phyloP scores from a whole-genome alignment of 2,113 vertebrate species.

The Passer montanus region DNA sequence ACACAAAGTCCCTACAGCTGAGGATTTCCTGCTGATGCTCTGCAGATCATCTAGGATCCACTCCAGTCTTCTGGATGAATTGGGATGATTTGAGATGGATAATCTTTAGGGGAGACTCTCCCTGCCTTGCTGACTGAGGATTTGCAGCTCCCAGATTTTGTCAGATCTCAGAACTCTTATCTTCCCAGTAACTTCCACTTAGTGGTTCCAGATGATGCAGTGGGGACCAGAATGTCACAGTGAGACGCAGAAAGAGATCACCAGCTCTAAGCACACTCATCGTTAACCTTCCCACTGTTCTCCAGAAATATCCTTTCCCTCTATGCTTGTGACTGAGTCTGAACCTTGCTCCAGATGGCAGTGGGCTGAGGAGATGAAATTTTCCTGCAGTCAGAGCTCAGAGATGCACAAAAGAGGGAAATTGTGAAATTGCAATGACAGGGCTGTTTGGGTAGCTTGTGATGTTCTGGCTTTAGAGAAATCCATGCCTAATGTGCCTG shows the following conservation, averaged over 20 bases:
- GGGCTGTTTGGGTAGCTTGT: slow-evolving; percentile 48
- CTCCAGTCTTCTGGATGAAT: neutral
- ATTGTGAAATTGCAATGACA: slow-evolving; percentile 67
- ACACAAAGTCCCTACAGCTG: neutral
- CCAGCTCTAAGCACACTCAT: neutral
- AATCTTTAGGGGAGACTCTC: neutral
- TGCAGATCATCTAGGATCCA: neutral
- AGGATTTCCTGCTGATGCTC: neutral
- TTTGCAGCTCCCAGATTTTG: neutral
- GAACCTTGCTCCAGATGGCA: slow-evolving; percentile 67
- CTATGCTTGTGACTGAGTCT: slow-evolving; percentile 34
- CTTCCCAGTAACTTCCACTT: neutral
- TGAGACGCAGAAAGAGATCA: neutral
- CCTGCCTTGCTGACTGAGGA: neutral
- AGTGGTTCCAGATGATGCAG: neutral
- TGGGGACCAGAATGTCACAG: neutral
- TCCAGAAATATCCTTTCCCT: slow-evolving; percentile 44
- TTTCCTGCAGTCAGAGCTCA: slow-evolving; percentile 40
- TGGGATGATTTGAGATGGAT: neutral
- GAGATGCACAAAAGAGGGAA: slow-evolving; percentile 46
- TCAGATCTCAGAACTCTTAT: neutral
- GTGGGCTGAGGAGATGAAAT: slow-evolving; percentile 56
- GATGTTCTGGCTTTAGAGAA: slow-evolving; percentile 57
- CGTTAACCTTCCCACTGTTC: slow-evolving; percentile 33
- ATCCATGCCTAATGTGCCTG: slow-evolving; percentile 55